A percentile compares a stretch with the other conserved stretches of the same genome.
Conservation (phyloP, 2,888 invertebrate species). For the Patella ulyssiponensis region DNA sequence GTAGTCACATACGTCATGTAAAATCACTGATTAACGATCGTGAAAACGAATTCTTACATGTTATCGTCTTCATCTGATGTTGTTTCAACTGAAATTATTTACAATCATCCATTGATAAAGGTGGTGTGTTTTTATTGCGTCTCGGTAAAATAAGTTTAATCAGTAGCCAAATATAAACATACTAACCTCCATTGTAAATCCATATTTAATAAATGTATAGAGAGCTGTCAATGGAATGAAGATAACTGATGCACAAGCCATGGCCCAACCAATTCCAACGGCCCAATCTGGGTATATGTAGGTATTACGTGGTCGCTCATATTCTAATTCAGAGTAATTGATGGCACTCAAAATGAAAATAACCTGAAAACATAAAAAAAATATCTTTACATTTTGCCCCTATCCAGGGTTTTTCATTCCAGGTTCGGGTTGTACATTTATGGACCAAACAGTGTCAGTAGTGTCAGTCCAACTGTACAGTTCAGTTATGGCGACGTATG, state of each 20-base stretch:
- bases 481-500: too few relatives aligned
- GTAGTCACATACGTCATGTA: too few relatives aligned
- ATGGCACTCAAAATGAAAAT: constrained; percentile 65
- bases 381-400: too few relatives aligned
- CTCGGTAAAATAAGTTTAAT: neutral
- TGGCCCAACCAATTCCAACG: constrained; percentile 66
- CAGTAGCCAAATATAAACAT: neutral
- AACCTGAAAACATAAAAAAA: constrained; percentile 41
- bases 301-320: constrained; percentile 64
- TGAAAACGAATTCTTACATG: too few relatives aligned
- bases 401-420: too few relatives aligned
- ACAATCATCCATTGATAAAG: too few relatives aligned
- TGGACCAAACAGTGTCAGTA: too few relatives aligned
- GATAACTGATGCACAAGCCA: constrained; percentile 63
- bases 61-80: too few relatives aligned
- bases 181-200: constrained; percentile 45
- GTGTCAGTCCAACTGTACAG: too few relatives aligned
- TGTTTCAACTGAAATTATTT: too few relatives aligned
- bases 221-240: constrained; percentile 65
- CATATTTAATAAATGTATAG: constrained; percentile 55
- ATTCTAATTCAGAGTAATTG: constrained; percentile 67
- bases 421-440: too few relatives aligned
- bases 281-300: constrained; percentile 74
- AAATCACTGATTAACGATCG: too few relatives aligned
- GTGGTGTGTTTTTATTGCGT: neutral